A percentile compares a stretch with the other conserved stretches of the same genome.
Evolutionary conservation across 2,888 invertebrate genomes (phyloP).

Genomic region (Holacanthella duospinosa): DNA sequence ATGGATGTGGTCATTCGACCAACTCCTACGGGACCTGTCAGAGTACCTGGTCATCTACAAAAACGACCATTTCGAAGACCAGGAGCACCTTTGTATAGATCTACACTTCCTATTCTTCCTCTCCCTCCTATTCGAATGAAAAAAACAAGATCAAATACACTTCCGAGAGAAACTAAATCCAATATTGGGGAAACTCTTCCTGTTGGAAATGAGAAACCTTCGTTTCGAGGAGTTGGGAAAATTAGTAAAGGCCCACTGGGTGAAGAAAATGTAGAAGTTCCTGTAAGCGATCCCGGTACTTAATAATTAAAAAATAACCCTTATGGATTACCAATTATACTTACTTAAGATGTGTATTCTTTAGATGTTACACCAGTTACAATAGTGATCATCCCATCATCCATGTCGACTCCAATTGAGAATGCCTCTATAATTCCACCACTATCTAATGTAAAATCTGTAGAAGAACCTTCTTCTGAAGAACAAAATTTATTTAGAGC

Average conservation of each 20-base stretch:
- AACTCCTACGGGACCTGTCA: conserved; percentile 36
- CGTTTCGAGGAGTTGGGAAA: conserved; percentile 29
- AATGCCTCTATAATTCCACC: neutral
- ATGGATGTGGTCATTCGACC: conserved; percentile 36
- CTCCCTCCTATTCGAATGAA: neutral
- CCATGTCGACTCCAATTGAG: neutral
- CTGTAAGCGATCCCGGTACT: no score
- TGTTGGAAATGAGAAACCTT: conserved; percentile 9
- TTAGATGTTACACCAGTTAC: neutral
- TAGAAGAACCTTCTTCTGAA: conserved; percentile 20
- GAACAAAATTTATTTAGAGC: conserved; percentile 25
- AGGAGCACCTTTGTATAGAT: conserved; percentile 34
- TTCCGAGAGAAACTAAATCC: conserved; percentile 11
- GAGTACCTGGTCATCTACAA: conserved; percentile 36
- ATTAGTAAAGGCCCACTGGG: conserved; percentile 29
- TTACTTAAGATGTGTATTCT: no score
- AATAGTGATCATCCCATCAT: neutral
- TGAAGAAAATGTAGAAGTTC: conserved; percentile 25
- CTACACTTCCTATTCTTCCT: conserved; percentile 16
- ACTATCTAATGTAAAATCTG: neutral
- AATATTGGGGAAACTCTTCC: conserved; percentile 12
- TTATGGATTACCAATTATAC: no score
- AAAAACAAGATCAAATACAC: neutral
- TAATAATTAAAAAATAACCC: no score
- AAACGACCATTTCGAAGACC: conserved; percentile 35